Base-by-base conservation (phyloP, 1,140 invertebrate genomes). In the Drosophila burlai region DNA sequence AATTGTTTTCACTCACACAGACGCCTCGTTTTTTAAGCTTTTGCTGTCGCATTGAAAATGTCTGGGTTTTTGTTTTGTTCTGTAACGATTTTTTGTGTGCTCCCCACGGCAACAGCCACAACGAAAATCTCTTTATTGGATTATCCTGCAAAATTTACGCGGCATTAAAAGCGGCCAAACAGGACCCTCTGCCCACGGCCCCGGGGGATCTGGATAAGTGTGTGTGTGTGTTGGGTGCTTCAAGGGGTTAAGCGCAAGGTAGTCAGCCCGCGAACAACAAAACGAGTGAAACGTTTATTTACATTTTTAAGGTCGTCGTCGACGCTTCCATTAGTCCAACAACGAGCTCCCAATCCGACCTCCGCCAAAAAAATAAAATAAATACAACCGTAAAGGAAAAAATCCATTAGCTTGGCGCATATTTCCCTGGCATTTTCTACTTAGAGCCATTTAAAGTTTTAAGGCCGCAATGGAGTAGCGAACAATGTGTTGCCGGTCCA, bases 111-210 rank as follows among this genome's bases (percentile, higher is more conserved):
- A 54, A 63, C 71, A 64, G 84, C 84, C 84, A 81, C 84, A 87
- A 76, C 60, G 84, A 83, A 87, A 87, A 87, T 87, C 84, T 89
- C 84, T 87, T 89, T 87, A 87, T 87, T 87, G 84, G 84, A 87
- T 87, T 87, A 87, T 87, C 84, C 84, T 89, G 84, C 84, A 89
- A 87, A 87, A 87, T 87, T 87, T 87, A 87, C 84, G 83, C 84
- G 85, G 84, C 84, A 87, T 87, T 87, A 87, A 87, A 87, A 87
- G 83, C 84, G 81, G 84, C 77, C 76, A 72, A 61, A 58, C 76
- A 43, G 74, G 57, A 57, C 54, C 68, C 46, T 43, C 55, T 52
- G 46, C 61, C 40, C 42, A 54, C 26, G 40, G 29, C 43, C 63
- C 55, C 24, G 40, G 47, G 49, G 77, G 43, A 50, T 52, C 59